These are phyloP conservation scores for Halyomorpha halys DNA, from an alignment of 1,140 invertebrate species.

Conservation along the genomic window DNA sequence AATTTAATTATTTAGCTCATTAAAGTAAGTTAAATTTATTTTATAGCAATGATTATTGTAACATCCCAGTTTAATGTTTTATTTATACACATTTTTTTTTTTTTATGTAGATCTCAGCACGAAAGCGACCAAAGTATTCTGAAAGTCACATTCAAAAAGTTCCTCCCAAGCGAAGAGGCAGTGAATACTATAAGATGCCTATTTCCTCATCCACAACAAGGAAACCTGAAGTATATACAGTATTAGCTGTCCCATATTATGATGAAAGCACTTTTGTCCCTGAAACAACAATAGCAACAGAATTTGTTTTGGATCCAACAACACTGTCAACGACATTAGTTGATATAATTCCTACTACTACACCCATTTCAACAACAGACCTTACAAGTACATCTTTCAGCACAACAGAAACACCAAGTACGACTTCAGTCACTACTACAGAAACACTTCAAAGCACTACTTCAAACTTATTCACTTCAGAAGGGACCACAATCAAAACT, in stretches of 20 bases:
- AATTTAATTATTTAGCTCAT: too few species aligned
- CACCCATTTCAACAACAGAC: conserved; percentile 3
- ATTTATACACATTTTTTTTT: too few species aligned
- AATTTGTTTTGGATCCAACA: too few species aligned
- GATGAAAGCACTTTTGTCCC: too few species aligned
- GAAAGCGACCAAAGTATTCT: conserved; percentile 17
- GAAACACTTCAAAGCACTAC: background rate
- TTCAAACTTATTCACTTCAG: too few species aligned
- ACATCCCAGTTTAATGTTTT: too few species aligned
- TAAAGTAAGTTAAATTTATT: too few species aligned
- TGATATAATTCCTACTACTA: conserved; percentile 1
- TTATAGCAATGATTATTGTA: too few species aligned
- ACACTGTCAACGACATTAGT: too few species aligned
- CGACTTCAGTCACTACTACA: conserved; percentile 13
- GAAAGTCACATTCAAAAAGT: conserved; percentile 21
- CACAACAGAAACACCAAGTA: conserved; percentile 12
- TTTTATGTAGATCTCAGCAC: background rate
- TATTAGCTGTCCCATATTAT: too few species aligned
- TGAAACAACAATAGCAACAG: too few species aligned
- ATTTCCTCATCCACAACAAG: background rate
- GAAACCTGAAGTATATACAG: too few species aligned
- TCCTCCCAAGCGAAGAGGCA: conserved; percentile 14
- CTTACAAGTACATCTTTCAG: background rate
- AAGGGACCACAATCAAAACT: background rate
- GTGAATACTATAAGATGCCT: background rate